A percentile compares a stretch with the other conserved stretches of the same genome.
These are phyloP conservation scores for Heliconius sara DNA, from an alignment of 2,888 invertebrate genomes.

Conservation along the genomic window DNA sequence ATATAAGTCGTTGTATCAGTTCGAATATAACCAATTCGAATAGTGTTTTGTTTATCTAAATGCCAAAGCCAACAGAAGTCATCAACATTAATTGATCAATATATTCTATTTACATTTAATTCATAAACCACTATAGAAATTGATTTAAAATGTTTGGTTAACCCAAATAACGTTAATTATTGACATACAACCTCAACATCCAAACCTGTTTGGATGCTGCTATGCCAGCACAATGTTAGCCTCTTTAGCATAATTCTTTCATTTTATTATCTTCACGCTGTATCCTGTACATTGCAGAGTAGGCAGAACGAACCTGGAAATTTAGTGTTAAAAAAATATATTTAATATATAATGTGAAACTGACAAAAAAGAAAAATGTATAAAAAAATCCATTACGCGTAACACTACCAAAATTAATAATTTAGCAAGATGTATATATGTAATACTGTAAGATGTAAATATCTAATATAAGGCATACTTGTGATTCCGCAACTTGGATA, in stretches of 20 bases:
- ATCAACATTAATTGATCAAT: neutral
- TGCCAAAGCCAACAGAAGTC: neutral
- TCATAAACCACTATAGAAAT: neutral
- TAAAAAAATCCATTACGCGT: too few species aligned
- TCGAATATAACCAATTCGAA: neutral
- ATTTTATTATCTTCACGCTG: neutral
- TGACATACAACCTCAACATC: neutral
- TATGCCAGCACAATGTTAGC: too few species aligned
- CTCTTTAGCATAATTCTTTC: too few species aligned
- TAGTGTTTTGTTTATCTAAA: neutral
- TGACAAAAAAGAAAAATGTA: too few species aligned
- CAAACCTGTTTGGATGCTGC: too few species aligned
- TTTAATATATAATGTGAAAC: too few species aligned
- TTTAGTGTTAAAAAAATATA: neutral
- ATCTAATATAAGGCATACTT: too few species aligned
- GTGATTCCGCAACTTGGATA: too few species aligned
- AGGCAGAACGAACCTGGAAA: neutral
- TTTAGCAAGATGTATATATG: too few species aligned
- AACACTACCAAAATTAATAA: too few species aligned
- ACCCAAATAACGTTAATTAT: neutral
- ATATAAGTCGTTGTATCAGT: neutral
- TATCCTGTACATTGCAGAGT: neutral
- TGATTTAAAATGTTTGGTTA: neutral
- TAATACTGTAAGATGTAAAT: too few species aligned
- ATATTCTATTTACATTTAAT: neutral